These are phyloP conservation scores for Catostylus mosaicus DNA, from an alignment of 30 jellyfish, hydroid and myxozoan species.

Conservation along the genomic window DNA sequence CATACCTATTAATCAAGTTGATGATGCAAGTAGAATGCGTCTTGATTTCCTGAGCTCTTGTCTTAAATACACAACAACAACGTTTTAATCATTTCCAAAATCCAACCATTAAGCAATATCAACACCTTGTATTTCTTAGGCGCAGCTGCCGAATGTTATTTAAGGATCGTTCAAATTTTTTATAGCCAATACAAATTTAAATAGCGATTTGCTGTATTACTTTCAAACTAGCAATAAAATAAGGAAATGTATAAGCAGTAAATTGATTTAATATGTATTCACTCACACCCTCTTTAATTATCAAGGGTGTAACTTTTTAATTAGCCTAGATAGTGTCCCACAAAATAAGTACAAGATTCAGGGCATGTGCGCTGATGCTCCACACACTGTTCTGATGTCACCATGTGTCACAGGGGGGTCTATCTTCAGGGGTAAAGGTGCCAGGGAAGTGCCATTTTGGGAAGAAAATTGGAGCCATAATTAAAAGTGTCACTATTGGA, in stretches of 20 bases:
- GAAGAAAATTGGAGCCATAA: too few species aligned
- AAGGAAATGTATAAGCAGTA: background rate
- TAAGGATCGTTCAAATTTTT: slow-evolving; percentile 35
- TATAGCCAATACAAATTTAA: background rate
- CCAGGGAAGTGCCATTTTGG: too few species aligned
- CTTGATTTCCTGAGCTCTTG: slow-evolving; percentile 15
- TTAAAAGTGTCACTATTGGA: too few species aligned
- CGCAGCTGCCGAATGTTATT: slow-evolving; percentile 56
- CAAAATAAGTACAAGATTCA: too few species aligned
- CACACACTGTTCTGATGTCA: too few species aligned
- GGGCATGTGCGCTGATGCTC: too few species aligned
- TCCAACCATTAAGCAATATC: slow-evolving; percentile 19
- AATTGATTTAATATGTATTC: background rate
- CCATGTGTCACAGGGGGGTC: too few species aligned
- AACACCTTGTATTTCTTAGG: slow-evolving; percentile 21
- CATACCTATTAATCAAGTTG: slow-evolving; percentile 10
- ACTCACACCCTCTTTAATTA: background rate
- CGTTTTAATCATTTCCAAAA: background rate
- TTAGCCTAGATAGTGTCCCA: too few species aligned
- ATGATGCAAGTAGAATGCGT: slow-evolving; percentile 8
- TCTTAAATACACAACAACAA: background rate
- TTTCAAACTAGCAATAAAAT: background rate
- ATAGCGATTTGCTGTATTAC: background rate
- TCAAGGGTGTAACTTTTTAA: background rate
- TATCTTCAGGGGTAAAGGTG: too few species aligned